phyloP scores from a whole-genome alignment of 2,888 invertebrate genomes.

The Altica lythri region DNA sequence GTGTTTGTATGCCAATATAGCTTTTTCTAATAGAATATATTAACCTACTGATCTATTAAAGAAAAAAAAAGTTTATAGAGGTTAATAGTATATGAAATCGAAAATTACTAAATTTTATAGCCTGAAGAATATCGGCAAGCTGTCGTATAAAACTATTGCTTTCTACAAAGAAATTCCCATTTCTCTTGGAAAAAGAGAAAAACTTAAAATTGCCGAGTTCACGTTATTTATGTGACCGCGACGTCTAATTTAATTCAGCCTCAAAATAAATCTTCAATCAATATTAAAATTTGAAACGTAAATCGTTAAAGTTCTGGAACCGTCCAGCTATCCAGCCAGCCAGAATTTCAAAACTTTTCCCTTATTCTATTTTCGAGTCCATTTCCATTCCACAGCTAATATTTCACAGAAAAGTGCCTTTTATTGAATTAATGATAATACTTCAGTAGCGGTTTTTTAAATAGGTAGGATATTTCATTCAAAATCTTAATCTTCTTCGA shows the following conservation, averaged over 20 bases:
- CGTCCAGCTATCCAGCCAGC: background rate
- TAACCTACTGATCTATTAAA: too few species aligned
- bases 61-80: too few species aligned
- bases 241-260: constrained; percentile 21
- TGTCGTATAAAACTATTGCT: background rate
- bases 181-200: background rate
- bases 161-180: background rate
- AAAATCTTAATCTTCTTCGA: too few species aligned
- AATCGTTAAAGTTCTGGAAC: constrained; percentile 14
- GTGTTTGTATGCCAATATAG: too few species aligned
- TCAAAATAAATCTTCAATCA: constrained; percentile 24
- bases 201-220: background rate
- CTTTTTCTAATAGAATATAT: too few species aligned
- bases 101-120: background rate
- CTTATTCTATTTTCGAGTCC: constrained; percentile 19
- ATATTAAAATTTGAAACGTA: constrained; percentile 23
- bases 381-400: constrained; percentile 18
- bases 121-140: background rate
- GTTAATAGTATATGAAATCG: background rate
- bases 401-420: constrained; percentile 18
- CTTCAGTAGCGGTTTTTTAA: constrained; percentile 3
- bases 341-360: constrained; percentile 13
- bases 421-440: constrained; percentile 15
- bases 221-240: constrained; percentile 14
- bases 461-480: too few species aligned